Conservation (phyloP, 30 jellyfish, hydroid and myxozoan species). For the Clytia hemisphaerica region DNA sequence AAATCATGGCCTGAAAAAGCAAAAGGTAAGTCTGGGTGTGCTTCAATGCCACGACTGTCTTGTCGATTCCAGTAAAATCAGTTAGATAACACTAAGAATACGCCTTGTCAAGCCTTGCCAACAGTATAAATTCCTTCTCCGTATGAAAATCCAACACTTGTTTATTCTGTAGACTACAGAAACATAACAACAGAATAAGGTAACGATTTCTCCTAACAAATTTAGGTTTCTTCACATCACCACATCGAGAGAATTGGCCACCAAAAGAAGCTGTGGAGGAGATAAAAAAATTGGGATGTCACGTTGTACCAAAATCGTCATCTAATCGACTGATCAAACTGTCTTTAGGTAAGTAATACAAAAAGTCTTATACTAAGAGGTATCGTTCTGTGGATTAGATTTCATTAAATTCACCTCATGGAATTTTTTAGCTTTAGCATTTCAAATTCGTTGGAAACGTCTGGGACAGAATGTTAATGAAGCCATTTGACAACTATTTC, state of each 20-base stretch:
- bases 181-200: no score
- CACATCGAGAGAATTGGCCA: constrained; percentile 30
- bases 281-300: constrained; percentile 22
- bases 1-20: constrained; percentile 32
- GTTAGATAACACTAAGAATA: no score
- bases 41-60: no score
- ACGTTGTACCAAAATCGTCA: constrained; percentile 45
- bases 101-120: no score
- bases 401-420: not conserved
- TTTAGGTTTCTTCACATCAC: constrained; percentile 24
- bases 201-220: not conserved
- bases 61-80: no score
- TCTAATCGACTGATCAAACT: constrained; percentile 16
- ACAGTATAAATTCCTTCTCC: no score
- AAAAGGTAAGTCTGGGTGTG: no score
- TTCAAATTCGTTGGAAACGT: not conserved
- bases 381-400: not conserved
- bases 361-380: not conserved
- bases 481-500: not conserved
- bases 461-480: not conserved
- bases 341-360: constrained; percentile 5
- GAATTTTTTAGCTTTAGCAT: not conserved
- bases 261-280: constrained; percentile 5
- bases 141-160: no score
- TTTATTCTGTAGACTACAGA: no score